phyloP scores from a whole-genome alignment of 2,797 vertebrate genomes.

The Hapalemur alaotrensis region DNA sequence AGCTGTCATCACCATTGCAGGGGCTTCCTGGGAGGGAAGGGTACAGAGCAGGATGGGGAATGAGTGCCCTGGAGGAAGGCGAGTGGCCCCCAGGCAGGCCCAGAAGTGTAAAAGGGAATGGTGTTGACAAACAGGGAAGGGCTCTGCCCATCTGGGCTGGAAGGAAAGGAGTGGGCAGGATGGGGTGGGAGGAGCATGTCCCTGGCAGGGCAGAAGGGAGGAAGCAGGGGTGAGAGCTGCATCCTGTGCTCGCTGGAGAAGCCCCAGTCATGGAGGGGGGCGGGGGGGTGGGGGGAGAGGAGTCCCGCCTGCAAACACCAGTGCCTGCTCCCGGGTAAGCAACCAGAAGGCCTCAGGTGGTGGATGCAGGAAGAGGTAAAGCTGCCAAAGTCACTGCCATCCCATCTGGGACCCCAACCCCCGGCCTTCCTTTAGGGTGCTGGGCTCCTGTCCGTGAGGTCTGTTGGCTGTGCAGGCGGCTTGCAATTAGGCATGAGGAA shows the following conservation, averaged over 20 bases:
- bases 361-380: neutral
- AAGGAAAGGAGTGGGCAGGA: slow-evolving; percentile 13
- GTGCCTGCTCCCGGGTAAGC: neutral
- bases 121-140: neutral
- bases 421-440: neutral
- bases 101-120: neutral
- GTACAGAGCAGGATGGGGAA: neutral
- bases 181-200: neutral
- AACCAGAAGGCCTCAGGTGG: neutral
- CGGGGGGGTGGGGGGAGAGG: too few species aligned
- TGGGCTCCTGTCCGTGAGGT: neutral
- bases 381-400: neutral
- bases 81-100: neutral
- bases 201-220: neutral
- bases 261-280: neutral
- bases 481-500: slow-evolving; percentile 40
- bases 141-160: neutral
- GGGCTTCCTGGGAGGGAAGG: neutral
- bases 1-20: neutral
- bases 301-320: neutral
- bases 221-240: slow-evolving; percentile 19
- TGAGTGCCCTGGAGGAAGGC: neutral
- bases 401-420: neutral
- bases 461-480: neutral
- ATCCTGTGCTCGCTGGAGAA: neutral